Evolutionary conservation across 2,797 vertebrate species (phyloP), one percentile per base, ranked within the genome.

Genomic region (Borostomias antarcticus): DNA sequence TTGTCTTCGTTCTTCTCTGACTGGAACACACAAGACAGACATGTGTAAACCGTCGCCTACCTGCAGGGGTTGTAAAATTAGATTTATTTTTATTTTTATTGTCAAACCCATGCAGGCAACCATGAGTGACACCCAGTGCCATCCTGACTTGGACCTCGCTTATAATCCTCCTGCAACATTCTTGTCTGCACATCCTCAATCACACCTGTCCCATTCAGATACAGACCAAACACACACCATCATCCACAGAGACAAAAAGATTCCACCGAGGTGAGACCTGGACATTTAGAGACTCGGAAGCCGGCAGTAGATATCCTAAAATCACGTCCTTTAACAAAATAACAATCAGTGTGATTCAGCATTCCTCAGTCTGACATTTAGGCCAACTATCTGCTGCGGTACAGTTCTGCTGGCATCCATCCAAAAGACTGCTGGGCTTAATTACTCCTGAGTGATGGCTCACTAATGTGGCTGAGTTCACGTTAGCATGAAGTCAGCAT

Each of bases 181-280:
- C 40, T 17, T 45, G 64, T 58, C 64, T n/a, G 35, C 15, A 40
- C 53, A 25, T 56, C 40, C 26, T 58, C 64, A 50, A 45, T 37
- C 21, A 48, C 54, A 66, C 64, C 54, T 50, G 54, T 19, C 21
- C 56, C 40, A 11, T 30, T 57, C 33, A 56, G n/a, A 47, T 68
- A 47, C 47, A 68, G 33, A 68, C 57, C 45, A 59, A 60, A 60
- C 47, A 60, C 45, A 59, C 57, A 25, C 64, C 10, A 40, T 33
- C 37, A 32, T 40, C 29, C 40, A 17, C 19, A 53, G 64, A 58
- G 17, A 66, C 40, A 1, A 11, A 40, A 37, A 58, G 32, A 21
- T 25, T 7, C 33, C 21, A 37, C 32, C 25, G 21, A 19, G 26
- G 52, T 30, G 7, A 6, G 26, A 2, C 26, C 9, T 19, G 32